These are phyloP conservation scores for Stegodyphus dumicola DNA, from an alignment of 1,140 invertebrate genomes.

Conservation along the genomic window DNA sequence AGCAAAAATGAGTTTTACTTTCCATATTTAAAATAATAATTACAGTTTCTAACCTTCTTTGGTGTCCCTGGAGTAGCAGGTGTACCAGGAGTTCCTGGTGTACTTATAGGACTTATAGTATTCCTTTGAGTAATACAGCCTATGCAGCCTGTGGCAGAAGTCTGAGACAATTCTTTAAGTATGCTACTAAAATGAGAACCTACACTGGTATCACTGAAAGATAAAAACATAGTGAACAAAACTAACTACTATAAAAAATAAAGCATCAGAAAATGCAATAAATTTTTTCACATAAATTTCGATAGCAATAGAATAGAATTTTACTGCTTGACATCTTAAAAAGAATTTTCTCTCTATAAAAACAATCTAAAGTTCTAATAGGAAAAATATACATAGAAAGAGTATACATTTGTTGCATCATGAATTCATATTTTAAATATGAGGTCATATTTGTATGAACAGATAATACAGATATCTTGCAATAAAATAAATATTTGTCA, in stretches of 20 bases:
- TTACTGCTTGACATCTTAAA: not conserved
- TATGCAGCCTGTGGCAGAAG: slow-evolving; percentile 68
- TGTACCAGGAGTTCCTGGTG: slow-evolving; percentile 65
- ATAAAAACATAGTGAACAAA: not conserved
- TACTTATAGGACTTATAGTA: slow-evolving; percentile 61
- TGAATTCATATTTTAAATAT: too few relatives aligned
- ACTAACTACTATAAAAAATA: not conserved
- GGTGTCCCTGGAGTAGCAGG: slow-evolving; percentile 69
- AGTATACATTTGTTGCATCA: too few relatives aligned
- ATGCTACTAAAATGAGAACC: slow-evolving; percentile 73
- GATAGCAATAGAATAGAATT: not conserved
- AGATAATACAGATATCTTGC: too few relatives aligned
- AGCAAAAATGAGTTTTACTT: too few relatives aligned
- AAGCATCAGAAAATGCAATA: not conserved
- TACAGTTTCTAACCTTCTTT: slow-evolving; percentile 62
- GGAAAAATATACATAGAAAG: too few relatives aligned
- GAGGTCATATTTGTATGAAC: too few relatives aligned
- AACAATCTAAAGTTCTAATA: too few relatives aligned
- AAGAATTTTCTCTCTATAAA: too few relatives aligned
- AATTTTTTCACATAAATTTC: not conserved
- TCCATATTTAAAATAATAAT: too few relatives aligned
- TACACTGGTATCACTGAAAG: slow-evolving; percentile 75
- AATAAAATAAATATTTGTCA: too few relatives aligned
- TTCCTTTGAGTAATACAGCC: slow-evolving; percentile 62
- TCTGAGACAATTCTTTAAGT: slow-evolving; percentile 74